Evolutionary conservation across 2,888 invertebrate species (phyloP).

Genomic region (Cylindroiulus punctatus): DNA sequence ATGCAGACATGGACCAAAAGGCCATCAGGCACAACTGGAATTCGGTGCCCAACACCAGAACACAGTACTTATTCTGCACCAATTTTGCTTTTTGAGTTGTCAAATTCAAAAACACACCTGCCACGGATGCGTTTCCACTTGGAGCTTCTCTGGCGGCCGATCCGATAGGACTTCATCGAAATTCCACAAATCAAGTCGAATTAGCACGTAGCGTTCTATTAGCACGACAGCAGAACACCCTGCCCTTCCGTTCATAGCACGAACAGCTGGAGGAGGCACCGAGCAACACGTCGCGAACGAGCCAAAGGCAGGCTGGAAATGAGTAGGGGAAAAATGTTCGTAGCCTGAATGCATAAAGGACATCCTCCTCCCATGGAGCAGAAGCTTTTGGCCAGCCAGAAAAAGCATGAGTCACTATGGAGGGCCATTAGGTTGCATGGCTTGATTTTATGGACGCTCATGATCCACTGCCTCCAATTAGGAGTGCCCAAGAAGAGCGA

Average conservation of each 20-base stretch:
- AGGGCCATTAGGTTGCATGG: not conserved
- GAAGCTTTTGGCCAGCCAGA: constrained; percentile 1
- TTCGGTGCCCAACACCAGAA: too few relatives aligned
- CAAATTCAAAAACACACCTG: constrained; percentile 52
- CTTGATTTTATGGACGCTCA: not conserved
- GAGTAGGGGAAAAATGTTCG: not conserved
- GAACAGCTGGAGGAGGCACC: not conserved
- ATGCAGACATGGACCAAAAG: not conserved
- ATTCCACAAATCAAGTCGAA: not conserved
- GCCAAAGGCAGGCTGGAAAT: not conserved
- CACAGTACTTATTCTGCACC: too few relatives aligned
- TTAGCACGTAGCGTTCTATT: not conserved
- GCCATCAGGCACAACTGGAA: too few relatives aligned
- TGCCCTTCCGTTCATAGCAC: constrained; percentile 43
- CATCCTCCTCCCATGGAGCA: not conserved
- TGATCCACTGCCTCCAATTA: constrained; percentile 13
- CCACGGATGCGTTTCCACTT: constrained; percentile 56
- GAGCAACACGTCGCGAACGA: constrained; percentile 24
- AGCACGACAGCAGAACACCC: constrained; percentile 1
- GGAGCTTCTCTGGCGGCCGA: constrained; percentile 53
- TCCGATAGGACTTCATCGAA: constrained; percentile 56
- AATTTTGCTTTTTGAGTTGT: too few relatives aligned
- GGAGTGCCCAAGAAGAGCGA: not conserved
- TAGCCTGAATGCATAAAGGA: not conserved
- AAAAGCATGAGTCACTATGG: constrained; percentile 11